Evolutionary conservation across 2,888 invertebrate species (phyloP), one percentile per base, ranked within the genome.

Genomic region (Stramonita haemastoma): DNA sequence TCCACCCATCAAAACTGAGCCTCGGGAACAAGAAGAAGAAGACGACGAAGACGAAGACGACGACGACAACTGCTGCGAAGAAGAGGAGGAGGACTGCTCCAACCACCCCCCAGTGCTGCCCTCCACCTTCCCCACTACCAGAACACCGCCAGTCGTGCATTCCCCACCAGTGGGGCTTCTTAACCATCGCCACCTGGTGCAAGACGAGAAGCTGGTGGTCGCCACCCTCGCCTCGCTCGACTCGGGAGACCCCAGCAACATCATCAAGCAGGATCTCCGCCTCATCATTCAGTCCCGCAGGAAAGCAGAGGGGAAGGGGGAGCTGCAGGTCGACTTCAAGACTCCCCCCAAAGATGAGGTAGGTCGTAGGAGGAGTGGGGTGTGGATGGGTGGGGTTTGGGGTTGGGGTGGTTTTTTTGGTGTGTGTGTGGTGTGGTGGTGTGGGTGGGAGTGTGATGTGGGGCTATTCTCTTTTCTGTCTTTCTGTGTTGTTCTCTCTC

Each of bases 181-280:
- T 70, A 89, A 87, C 89, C 88, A 90, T 36, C 88, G 90, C 85
- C 89, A 90, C 88, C 88, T 91, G 88, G 91, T 91, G 34, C 90
- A 91, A 86, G 93, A 94, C 88, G 91, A 92, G 85, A 92, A 92
- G 87, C 90, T 94, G 70, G 92, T 91, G 57, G 92, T 91, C 29
- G 92, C 92, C n/a, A 92, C 92, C 0, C 89, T 92, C 32, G 94
- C 94, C 0, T 92, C 93, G 13, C 88, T 93, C 26, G 91, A 93
- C 87, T 91, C 91, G 56, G 92, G 91, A 90, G 90, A 92, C 91
- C 77, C 94, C 91, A 87, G 92, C 88, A 90, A 88, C 89, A 88
- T 94, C 60, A 90, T 94, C 87, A 94, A 94, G 89, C 93, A 94
- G 87, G 94, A 94, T 66, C 91, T 94, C 15, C 92, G 92, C 86